Conservation (phyloP, 2,113 vertebrate species). For the Dicerorhinus sumatrensis region DNA sequence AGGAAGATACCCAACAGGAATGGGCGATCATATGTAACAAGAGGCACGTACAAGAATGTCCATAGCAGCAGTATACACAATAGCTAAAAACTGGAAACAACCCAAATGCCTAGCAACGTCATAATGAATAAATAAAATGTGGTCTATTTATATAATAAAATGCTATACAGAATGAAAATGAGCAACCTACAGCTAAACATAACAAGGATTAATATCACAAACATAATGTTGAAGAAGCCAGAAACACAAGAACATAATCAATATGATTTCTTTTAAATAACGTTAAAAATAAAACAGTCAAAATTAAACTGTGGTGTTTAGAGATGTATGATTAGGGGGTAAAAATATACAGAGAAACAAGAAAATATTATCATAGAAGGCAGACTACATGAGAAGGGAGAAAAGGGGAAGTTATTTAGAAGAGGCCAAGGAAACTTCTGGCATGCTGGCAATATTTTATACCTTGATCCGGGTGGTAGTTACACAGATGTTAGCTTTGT, state of each 20-base stretch:
- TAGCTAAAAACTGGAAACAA: background rate
- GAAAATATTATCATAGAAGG: background rate
- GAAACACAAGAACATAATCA: background rate
- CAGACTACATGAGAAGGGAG: background rate
- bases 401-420: background rate
- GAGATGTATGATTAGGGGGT: background rate
- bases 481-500: background rate
- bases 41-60: background rate
- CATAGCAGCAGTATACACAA: background rate
- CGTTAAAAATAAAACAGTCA: background rate
- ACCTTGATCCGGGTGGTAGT: background rate
- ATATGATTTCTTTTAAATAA: background rate
- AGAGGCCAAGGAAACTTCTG: background rate
- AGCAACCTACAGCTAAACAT: background rate
- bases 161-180: background rate
- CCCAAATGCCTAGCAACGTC: background rate
- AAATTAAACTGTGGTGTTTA: background rate
- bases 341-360: background rate
- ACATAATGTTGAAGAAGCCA: background rate
- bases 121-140: background rate
- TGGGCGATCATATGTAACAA: background rate
- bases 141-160: background rate
- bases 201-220: background rate
- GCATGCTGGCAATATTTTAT: background rate
- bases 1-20: background rate